Evolutionary conservation across 2,113 vertebrate species (phyloP).

Genomic region (Pelobates fuscus): DNA sequence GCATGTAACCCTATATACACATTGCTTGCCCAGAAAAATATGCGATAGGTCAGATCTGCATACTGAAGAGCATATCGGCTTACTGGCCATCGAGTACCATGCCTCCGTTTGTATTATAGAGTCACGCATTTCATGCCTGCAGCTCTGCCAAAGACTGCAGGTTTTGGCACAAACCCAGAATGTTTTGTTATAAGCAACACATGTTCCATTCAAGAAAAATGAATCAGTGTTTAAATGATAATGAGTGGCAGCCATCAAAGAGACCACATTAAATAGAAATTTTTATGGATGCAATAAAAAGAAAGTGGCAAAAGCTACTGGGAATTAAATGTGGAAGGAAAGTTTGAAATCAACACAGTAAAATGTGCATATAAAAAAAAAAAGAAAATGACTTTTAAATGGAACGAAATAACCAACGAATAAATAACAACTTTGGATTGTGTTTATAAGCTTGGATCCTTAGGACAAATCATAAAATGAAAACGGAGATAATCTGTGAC

Average conservation of each 20-base stretch:
- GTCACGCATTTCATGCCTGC: background rate
- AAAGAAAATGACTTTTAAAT: background rate
- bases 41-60: too few relatives aligned
- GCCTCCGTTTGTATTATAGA: too few relatives aligned
- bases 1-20: too few relatives aligned
- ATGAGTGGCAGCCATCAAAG: slow-evolving; percentile 54
- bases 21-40: too few relatives aligned
- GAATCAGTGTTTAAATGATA: background rate
- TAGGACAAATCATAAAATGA: too few relatives aligned
- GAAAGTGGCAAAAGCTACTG: background rate
- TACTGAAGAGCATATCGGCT: too few relatives aligned
- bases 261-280: slow-evolving; percentile 45
- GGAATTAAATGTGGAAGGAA: background rate
- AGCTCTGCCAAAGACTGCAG: slow-evolving; percentile 2
- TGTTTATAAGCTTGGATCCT: too few relatives aligned
- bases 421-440: too few relatives aligned
- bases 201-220: slow-evolving; percentile 41
- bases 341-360: too few relatives aligned
- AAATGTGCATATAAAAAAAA: background rate
- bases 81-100: too few relatives aligned
- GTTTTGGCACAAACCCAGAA: slow-evolving; percentile 36
- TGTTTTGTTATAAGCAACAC: slow-evolving; percentile 45
- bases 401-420: too few relatives aligned
- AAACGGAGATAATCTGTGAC: too few relatives aligned
- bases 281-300: slow-evolving; percentile 5